These are phyloP conservation scores for Phasia obesa DNA, from an alignment of 2,888 invertebrate species.

Conservation along the genomic window DNA sequence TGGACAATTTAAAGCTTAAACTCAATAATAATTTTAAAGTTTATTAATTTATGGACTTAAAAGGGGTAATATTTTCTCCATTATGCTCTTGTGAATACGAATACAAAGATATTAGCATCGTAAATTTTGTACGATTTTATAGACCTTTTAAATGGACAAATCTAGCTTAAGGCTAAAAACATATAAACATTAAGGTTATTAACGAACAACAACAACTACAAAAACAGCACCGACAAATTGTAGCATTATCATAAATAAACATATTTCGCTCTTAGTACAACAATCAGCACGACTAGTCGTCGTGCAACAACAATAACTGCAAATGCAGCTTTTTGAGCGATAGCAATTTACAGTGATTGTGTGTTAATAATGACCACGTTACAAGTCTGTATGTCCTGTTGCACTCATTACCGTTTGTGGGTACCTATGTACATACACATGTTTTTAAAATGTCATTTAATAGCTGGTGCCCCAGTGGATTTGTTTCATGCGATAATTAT, in stretches of 20 bases:
- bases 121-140: slow-evolving; percentile 67
- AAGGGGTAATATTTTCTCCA: slow-evolving; percentile 17
- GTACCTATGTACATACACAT: neutral
- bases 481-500: slow-evolving; percentile 42
- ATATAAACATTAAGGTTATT: slow-evolving; percentile 49
- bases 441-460: slow-evolving; percentile 3
- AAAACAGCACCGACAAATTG: slow-evolving; percentile 7
- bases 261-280: slow-evolving; percentile 26
- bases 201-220: slow-evolving; percentile 24
- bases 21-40: slow-evolving; percentile 41
- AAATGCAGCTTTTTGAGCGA: slow-evolving; percentile 18
- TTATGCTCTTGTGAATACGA: neutral
- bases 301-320: slow-evolving; percentile 4
- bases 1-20: neutral
- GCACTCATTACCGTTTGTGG: slow-evolving; percentile 15
- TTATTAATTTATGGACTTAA: slow-evolving; percentile 35
- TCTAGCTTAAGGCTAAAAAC: slow-evolving; percentile 58
- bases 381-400: slow-evolving; percentile 44
- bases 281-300: slow-evolving; percentile 13
- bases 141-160: slow-evolving; percentile 65
- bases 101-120: slow-evolving; percentile 32
- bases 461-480: slow-evolving; percentile 10
- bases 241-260: slow-evolving; percentile 43
- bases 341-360: slow-evolving; percentile 42
- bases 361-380: slow-evolving; percentile 35